phyloP scores from a whole-genome alignment of 2,888 invertebrate species.

The Allophyes oxyacanthae region DNA sequence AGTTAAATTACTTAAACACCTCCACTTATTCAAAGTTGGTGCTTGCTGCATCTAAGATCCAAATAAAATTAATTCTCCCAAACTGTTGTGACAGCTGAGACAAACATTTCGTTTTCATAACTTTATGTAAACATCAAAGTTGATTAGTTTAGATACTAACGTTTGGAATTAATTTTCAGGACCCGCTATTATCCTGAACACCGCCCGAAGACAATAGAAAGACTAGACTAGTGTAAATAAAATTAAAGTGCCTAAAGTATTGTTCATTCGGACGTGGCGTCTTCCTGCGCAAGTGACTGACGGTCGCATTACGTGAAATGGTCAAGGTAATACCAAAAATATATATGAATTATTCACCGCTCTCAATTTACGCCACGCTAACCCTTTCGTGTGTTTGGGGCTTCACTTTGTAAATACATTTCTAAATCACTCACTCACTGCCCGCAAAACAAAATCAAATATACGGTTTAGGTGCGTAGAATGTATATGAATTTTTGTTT shows the following conservation, averaged over 20 bases:
- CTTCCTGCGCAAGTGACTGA: slow-evolving; percentile 71
- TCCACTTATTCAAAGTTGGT: slow-evolving; percentile 35
- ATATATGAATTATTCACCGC: slow-evolving; percentile 83
- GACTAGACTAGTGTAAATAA: slow-evolving; percentile 72
- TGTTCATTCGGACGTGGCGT: slow-evolving; percentile 71
- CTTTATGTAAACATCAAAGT: slow-evolving; percentile 50
- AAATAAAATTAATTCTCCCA: slow-evolving; percentile 39
- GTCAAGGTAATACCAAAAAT: slow-evolving; percentile 86
- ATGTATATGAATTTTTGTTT: slow-evolving; percentile 67
- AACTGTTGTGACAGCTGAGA: slow-evolving; percentile 52
- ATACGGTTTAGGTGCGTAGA: slow-evolving; percentile 65
- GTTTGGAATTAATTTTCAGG: slow-evolving; percentile 82
- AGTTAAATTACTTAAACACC: slow-evolving; percentile 29
- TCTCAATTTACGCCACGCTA: slow-evolving; percentile 82
- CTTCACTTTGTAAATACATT: slow-evolving; percentile 84
- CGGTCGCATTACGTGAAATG: slow-evolving; percentile 85
- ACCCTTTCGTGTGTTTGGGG: slow-evolving; percentile 83
- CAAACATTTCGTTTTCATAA: slow-evolving; percentile 45
- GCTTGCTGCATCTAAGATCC: slow-evolving; percentile 43
- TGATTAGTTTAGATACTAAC: slow-evolving; percentile 65
- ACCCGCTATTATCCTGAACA: slow-evolving; percentile 84
- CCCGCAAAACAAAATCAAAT: slow-evolving; percentile 71
- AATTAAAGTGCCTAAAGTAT: slow-evolving; percentile 74
- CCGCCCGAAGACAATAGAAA: slow-evolving; percentile 78
- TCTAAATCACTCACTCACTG: slow-evolving; percentile 79